phyloP scores from a whole-genome alignment of 2,888 invertebrate species.

The Hermodice carunculata region DNA sequence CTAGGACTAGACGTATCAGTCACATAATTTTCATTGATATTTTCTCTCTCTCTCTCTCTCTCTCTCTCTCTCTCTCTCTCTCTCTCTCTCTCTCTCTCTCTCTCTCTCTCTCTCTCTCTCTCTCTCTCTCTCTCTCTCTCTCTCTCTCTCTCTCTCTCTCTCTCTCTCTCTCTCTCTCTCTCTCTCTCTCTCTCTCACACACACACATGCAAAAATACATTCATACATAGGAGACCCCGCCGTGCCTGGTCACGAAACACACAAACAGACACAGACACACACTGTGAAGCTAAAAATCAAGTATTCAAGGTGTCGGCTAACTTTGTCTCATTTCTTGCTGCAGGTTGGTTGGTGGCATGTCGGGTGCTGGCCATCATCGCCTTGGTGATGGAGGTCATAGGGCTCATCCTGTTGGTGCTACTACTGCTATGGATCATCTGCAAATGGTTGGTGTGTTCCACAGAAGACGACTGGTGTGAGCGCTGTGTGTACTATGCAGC shows the following conservation, averaged over 20 bases:
- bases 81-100: background rate
- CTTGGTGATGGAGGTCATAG: slow-evolving; percentile 38
- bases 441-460: slow-evolving; percentile 34
- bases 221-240: too few relatives aligned
- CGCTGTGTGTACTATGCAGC: slow-evolving; percentile 39
- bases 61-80: background rate
- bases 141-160: background rate
- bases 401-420: slow-evolving; percentile 37
- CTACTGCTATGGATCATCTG: slow-evolving; percentile 43
- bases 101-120: background rate
- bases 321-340: too few relatives aligned
- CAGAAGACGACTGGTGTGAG: slow-evolving; percentile 38
- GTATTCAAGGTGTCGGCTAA: too few relatives aligned
- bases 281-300: too few relatives aligned
- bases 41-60: background rate
- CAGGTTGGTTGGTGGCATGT: slow-evolving; percentile 43
- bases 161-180: background rate
- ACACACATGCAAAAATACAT: too few relatives aligned
- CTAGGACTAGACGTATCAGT: too few relatives aligned
- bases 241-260: too few relatives aligned
- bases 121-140: too few relatives aligned
- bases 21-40: too few relatives aligned
- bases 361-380: slow-evolving; percentile 39
- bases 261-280: too few relatives aligned
- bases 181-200: background rate